A percentile compares a stretch with the other conserved stretches of the same genome.
These are phyloP conservation scores for Hanleya hanleyi DNA, from an alignment of 2,888 invertebrate genomes.

Conservation along the genomic window DNA sequence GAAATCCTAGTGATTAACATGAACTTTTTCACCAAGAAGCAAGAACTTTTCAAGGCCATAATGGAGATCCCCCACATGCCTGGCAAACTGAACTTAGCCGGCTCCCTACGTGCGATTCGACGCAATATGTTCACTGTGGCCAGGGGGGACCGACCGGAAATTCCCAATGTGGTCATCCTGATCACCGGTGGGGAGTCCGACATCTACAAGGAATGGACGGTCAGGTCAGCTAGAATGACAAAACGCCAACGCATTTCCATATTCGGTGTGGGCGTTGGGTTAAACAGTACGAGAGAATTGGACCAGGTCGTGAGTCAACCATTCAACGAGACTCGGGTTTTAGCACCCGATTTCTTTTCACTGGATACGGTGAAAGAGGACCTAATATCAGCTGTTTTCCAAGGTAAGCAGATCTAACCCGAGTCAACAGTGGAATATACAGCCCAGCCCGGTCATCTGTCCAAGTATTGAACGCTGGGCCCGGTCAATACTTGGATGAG, in stretches of 20 bases:
- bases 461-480: too few relatives aligned
- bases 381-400: not conserved
- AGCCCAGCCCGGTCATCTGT: too few relatives aligned
- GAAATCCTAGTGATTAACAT: not conserved
- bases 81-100: slow-evolving; percentile 35
- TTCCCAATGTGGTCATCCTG: slow-evolving; percentile 32
- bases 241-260: not conserved
- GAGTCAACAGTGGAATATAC: too few relatives aligned
- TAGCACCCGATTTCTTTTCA: not conserved
- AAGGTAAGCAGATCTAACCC: too few relatives aligned
- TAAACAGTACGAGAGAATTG: slow-evolving; percentile 27
- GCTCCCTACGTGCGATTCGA: slow-evolving; percentile 24
- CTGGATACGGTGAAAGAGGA: not conserved
- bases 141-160: slow-evolving; percentile 35
- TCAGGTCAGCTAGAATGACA: slow-evolving; percentile 18
- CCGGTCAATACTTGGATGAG: too few relatives aligned
- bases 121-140: slow-evolving; percentile 25
- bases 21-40: not conserved
- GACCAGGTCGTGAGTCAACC: slow-evolving; percentile 30
- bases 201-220: slow-evolving; percentile 25
- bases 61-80: slow-evolving; percentile 16
- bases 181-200: slow-evolving; percentile 42
- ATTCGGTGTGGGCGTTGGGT: not conserved
- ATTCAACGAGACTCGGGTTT: slow-evolving; percentile 15
- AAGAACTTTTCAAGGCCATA: not conserved